phyloP scores from a whole-genome alignment of 2,888 invertebrate genomes.

The Hypsopygia costalis region DNA sequence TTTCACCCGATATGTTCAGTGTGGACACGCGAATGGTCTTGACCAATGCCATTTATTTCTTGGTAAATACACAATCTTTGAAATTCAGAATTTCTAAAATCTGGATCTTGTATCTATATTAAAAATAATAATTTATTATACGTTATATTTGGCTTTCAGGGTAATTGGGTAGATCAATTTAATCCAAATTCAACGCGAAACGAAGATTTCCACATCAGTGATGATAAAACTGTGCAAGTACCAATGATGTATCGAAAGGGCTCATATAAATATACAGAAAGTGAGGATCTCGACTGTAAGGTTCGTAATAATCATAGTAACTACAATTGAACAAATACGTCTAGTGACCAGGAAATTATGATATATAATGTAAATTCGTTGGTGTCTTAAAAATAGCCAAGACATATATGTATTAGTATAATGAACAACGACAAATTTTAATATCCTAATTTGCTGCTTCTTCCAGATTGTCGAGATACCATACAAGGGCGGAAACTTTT shows the following conservation, averaged over 20 bases:
- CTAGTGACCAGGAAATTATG: no score
- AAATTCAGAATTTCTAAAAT: not conserved
- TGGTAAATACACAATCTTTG: slow-evolving; percentile 14
- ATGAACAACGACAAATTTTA: no score
- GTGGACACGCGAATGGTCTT: slow-evolving; percentile 19
- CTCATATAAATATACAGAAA: slow-evolving; percentile 16
- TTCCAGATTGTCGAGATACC: slow-evolving; percentile 22
- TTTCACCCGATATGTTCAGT: slow-evolving; percentile 15
- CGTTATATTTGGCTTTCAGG: slow-evolving; percentile 12
- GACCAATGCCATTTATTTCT: slow-evolving; percentile 24
- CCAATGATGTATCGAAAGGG: slow-evolving; percentile 18
- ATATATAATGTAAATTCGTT: no score
- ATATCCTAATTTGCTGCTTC: not conserved
- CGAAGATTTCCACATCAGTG: slow-evolving; percentile 14
- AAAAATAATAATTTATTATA: no score
- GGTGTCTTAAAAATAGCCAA: no score
- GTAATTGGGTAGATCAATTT: slow-evolving; percentile 20
- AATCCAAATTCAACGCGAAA: slow-evolving; percentile 13
- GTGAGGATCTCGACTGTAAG: slow-evolving; percentile 11
- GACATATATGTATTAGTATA: no score
- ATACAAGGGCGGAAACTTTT: slow-evolving; percentile 20
- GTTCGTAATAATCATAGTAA: not conserved
- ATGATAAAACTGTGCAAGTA: slow-evolving; percentile 11
- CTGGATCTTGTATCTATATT: no score
- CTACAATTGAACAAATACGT: no score